Percentiles rank a stretch among this genome's conserved stretches.
These are phyloP conservation scores for Psilanteris sp. DNA, from an alignment of 1,140 invertebrate genomes.

Conservation along the genomic window DNA sequence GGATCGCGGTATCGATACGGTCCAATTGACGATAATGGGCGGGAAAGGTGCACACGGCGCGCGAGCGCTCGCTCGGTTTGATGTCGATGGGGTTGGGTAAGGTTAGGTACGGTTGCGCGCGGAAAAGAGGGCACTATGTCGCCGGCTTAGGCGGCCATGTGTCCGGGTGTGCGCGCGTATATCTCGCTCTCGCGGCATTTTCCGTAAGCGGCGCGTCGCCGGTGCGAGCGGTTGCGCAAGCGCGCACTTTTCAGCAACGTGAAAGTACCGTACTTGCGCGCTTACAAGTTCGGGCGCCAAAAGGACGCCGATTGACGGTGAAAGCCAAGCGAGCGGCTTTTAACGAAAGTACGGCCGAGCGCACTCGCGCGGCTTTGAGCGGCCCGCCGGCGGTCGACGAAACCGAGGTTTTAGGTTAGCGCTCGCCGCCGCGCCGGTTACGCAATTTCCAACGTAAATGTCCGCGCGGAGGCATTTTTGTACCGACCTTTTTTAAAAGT, in stretches of 20 bases:
- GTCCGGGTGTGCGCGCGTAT: slow-evolving; percentile 14
- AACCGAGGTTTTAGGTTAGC: too few relatives aligned
- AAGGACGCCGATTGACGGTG: slow-evolving; percentile 50
- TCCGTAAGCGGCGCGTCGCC: slow-evolving; percentile 34
- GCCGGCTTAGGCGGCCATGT: slow-evolving; percentile 22
- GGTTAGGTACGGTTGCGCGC: slow-evolving; percentile 20
- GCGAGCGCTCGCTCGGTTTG: slow-evolving; percentile 1
- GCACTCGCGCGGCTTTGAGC: too few relatives aligned
- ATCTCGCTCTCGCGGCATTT: slow-evolving; percentile 33
- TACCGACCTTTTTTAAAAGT: too few relatives aligned
- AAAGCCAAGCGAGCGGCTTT: slow-evolving; percentile 53
- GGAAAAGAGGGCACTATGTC: slow-evolving; percentile 65
- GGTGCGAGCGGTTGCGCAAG: slow-evolving; percentile 56
- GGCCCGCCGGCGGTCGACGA: too few relatives aligned
- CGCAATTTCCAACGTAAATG: too few relatives aligned
- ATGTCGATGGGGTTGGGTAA: slow-evolving; percentile 7
- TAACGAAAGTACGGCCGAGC: slow-evolving; percentile 42
- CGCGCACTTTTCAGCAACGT: slow-evolving; percentile 43
- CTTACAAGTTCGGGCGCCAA: slow-evolving; percentile 45
- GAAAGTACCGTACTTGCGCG: slow-evolving; percentile 53
- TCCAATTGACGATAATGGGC: slow-evolving; percentile 48
- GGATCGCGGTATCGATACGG: slow-evolving; percentile 42
- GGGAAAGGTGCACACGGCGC: neutral
- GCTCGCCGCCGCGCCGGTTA: too few relatives aligned
- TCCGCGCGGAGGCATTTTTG: too few relatives aligned